A percentile compares a stretch with the other conserved stretches of the same genome.
phyloP scores from a whole-genome alignment of 2,113 vertebrate species.

The Cyrtonyx montezumae region DNA sequence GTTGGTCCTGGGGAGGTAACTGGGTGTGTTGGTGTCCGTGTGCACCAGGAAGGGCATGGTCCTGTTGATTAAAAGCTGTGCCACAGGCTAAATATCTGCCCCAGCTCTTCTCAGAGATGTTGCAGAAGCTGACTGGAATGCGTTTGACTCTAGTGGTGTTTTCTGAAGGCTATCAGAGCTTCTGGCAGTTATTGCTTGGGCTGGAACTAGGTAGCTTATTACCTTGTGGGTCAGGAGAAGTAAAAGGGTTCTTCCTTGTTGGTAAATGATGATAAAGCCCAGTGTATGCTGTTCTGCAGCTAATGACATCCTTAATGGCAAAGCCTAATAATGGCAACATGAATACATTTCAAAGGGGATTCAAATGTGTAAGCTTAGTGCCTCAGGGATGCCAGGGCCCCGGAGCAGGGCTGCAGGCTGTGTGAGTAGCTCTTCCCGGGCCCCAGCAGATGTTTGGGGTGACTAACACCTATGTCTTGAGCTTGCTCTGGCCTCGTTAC shows the following conservation, averaged over 20 bases:
- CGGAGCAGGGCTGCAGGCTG: neutral
- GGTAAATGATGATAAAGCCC: neutral
- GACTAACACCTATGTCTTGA: neutral
- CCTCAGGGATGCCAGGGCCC: neutral
- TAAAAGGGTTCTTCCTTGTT: rapidly evolving
- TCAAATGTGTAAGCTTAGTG: neutral
- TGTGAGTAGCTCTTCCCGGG: neutral
- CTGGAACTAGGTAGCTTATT: neutral
- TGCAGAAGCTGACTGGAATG: neutral
- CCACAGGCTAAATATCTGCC: neutral
- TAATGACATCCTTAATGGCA: neutral
- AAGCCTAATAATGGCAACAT: neutral
- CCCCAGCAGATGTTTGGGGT: neutral
- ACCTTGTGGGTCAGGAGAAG: neutral
- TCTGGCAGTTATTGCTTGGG: neutral
- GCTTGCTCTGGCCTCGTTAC: neutral
- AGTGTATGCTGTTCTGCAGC: neutral
- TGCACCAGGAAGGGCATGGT: neutral
- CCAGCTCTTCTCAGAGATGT: neutral
- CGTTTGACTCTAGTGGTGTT: neutral
- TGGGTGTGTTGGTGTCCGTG: neutral
- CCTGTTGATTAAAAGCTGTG: neutral
- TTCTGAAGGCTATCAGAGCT: neutral
- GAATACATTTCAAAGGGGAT: neutral
- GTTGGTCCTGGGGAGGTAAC: neutral